Base-by-base conservation (phyloP, 2,797 vertebrate species). In the Esox masquinongy region DNA sequence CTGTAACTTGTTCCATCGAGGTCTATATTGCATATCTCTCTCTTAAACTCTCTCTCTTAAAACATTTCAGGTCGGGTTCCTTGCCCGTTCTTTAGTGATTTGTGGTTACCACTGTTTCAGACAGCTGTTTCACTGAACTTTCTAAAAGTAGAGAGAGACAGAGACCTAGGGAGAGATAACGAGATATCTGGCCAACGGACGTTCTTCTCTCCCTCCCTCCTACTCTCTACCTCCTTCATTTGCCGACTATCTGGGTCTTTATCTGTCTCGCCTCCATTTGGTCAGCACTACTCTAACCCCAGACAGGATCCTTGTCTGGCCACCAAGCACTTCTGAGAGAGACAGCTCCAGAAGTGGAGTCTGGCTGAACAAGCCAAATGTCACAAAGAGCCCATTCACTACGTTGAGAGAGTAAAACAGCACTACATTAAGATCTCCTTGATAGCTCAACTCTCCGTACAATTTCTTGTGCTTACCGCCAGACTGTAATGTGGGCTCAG, bases 331-430 rank as follows among this genome's bases (percentile, higher is more conserved):
- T 51, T 67, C 26, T 51, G 47, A 51, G 73, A 51, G 63, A 64
- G 77, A 85, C 61, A 34, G 70, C 50, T 19, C 50, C 26, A 53
- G 70, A 56, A 51, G 16, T 61, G 56, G 50, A 34, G 70, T 31
- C 36, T 56, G 49, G 49, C 49, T 53, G 70, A 19, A n/a, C 47
- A 56, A 50, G 39, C n/a, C 17, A 49, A 5, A 72, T 77, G 76
- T 36, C 0, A 88, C 85, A 86, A 85, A 88, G 82, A 64, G 76
- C 59, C 72, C 80, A 81, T 85, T 88, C 76, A 85, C 78, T 24
- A 36, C 31, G 70, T 63, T 49, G 74, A 68, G 80, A 82, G 83
- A 87, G 85, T 84, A 86, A 84, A 59, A 68, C 70, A 81, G 78
- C 61, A 69, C 66, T 24, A 74, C 80, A 77, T 79, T 81, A 50